Conservation (phyloP, 2,888 invertebrate genomes). For the Ctenicera cuprea region DNA sequence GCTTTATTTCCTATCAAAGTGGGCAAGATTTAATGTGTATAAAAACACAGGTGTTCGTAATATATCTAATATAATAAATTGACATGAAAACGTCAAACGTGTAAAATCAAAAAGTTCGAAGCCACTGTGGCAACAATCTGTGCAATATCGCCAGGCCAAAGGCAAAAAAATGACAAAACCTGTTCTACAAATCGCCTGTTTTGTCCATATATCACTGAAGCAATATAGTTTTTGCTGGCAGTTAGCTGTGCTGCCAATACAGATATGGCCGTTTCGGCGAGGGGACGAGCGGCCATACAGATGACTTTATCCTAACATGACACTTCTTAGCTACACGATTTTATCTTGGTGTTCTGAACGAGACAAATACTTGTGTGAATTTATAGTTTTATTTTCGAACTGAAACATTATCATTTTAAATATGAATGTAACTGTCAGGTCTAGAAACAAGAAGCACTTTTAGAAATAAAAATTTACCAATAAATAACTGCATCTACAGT, state of each 20-base stretch:
- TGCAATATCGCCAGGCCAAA: constrained; percentile 49
- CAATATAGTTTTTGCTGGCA: constrained; percentile 63
- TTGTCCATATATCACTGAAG: constrained; percentile 62
- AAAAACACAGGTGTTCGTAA: constrained; percentile 16
- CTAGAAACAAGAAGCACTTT: neutral
- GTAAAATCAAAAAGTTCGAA: constrained; percentile 37
- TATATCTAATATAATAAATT: constrained; percentile 23
- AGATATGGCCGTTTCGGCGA: constrained; percentile 55
- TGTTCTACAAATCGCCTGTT: constrained; percentile 59
- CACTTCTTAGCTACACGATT: constrained; percentile 51
- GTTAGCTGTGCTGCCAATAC: constrained; percentile 60
- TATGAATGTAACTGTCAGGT: neutral
- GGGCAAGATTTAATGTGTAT: no score
- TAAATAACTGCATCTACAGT: neutral
- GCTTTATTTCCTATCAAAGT: no score
- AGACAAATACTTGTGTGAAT: constrained; percentile 17
- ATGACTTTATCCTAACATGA: constrained; percentile 59
- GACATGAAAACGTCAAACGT: constrained; percentile 27
- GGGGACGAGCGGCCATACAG: constrained; percentile 44
- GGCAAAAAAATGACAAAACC: constrained; percentile 56
- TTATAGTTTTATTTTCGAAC: neutral
- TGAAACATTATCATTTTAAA: neutral
- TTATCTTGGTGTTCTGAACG: constrained; percentile 32
- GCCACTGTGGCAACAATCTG: constrained; percentile 45
- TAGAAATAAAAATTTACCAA: neutral